phyloP scores from a whole-genome alignment of 2,888 invertebrate genomes.

The Drosophila mettleri region DNA sequence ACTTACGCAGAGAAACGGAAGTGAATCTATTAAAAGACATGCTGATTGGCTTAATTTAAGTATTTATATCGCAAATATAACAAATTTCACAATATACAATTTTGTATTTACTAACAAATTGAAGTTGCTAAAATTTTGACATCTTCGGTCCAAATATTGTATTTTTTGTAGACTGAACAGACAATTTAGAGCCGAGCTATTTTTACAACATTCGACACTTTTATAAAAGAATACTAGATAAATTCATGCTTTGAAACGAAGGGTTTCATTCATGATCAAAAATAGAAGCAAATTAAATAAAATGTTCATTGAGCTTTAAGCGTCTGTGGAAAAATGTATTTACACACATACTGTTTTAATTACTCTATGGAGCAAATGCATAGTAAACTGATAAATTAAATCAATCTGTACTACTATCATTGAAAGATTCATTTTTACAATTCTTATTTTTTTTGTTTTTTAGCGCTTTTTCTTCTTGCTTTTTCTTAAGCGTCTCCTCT shows the following conservation, averaged over 20 bases:
- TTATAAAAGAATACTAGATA: constrained; percentile 3
- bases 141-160: not conserved
- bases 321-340: not conserved
- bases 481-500: not conserved
- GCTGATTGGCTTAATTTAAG: constrained; percentile 1
- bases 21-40: constrained; percentile 24
- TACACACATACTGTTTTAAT: not conserved
- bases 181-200: not conserved
- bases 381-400: not conserved
- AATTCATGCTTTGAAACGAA: no score
- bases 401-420: not conserved
- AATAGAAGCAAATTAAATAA: no score
- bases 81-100: constrained; percentile 14
- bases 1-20: constrained; percentile 1
- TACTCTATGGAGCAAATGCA: not conserved
- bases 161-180: not conserved
- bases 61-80: constrained; percentile 4
- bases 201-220: not conserved
- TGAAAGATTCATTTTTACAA: not conserved
- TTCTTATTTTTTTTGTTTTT: not conserved
- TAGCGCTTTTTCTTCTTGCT: not conserved
- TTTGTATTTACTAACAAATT: constrained; percentile 1
- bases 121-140: constrained; percentile 16
- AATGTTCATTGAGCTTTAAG: no score
- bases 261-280: no score